Conservation (phyloP, 1,140 invertebrate species). For the Whitmania pigra region DNA sequence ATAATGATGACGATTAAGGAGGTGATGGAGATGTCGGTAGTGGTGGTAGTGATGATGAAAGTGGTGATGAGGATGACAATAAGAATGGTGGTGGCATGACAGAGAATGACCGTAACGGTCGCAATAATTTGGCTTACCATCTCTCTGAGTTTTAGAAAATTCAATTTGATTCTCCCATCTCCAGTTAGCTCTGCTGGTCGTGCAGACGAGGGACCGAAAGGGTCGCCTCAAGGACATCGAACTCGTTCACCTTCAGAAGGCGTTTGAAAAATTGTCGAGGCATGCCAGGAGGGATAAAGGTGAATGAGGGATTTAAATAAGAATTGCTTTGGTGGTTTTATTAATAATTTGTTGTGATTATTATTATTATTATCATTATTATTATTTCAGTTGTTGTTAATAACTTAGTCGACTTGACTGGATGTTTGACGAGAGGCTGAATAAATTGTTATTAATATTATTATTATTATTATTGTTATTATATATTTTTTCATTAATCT, state of each 20-base stretch:
- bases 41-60: neutral
- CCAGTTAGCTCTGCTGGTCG: conserved; percentile 36
- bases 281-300: conserved; percentile 32
- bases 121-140: too few species aligned
- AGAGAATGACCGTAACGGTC: too few species aligned
- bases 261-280: conserved; percentile 31
- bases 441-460: too few species aligned
- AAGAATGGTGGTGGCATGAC: neutral
- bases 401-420: too few species aligned
- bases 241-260: conserved; percentile 30
- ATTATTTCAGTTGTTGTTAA: neutral
- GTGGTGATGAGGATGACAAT: neutral
- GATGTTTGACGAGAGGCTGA: too few species aligned
- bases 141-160: too few species aligned
- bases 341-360: too few species aligned
- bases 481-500: neutral
- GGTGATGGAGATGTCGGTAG: neutral
- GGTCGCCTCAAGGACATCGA: conserved; percentile 37
- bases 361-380: conserved; percentile 5
- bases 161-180: neutral
- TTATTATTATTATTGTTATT: conserved; percentile 8
- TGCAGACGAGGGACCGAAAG: conserved; percentile 35
- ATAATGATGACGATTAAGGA: too few species aligned
- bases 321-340: too few species aligned
- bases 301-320: conserved; percentile 16